A percentile compares a stretch with the other conserved stretches of the same genome.
Conservation (phyloP, 2,797 vertebrate genomes). For the Eidolon dupreanum region DNA sequence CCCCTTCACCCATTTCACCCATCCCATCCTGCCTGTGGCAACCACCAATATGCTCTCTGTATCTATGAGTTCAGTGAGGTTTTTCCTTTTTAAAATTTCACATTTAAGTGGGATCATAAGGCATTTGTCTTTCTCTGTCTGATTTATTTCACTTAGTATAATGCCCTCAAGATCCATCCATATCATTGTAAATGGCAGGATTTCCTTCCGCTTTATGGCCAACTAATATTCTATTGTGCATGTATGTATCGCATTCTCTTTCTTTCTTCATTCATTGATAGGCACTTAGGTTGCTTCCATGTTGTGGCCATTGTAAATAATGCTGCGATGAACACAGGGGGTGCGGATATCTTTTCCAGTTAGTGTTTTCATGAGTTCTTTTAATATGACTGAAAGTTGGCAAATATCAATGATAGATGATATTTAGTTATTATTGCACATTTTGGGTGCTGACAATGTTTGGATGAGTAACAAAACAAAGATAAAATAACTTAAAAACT, state of each 20-base stretch:
- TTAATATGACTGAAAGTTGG: slow-evolving; percentile 14
- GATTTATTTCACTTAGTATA: not conserved
- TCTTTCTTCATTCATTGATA: not conserved
- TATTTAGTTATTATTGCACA: slow-evolving; percentile 24
- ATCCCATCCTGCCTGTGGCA: not conserved
- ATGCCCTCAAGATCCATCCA: not conserved
- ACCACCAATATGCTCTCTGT: not conserved
- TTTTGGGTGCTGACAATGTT: slow-evolving; percentile 50
- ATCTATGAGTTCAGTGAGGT: not conserved
- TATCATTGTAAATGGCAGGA: not conserved
- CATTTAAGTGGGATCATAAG: not conserved
- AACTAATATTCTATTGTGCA: not conserved
- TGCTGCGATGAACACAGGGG: not conserved
- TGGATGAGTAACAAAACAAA: slow-evolving; percentile 56
- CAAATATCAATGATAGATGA: slow-evolving; percentile 44
- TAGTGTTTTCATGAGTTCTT: not conserved
- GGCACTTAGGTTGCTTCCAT: too few relatives aligned
- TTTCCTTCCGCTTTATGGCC: not conserved
- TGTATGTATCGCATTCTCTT: not conserved
- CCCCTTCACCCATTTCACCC: not conserved
- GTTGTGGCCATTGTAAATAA: not conserved
- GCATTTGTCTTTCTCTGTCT: not conserved
- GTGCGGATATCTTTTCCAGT: not conserved
- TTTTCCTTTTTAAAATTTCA: not conserved
- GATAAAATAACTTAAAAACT: slow-evolving; percentile 58